A percentile compares a stretch with the other conserved stretches of the same genome.
phyloP scores from a whole-genome alignment of 1,140 invertebrate genomes.

The Metopolophium dirhodum region DNA sequence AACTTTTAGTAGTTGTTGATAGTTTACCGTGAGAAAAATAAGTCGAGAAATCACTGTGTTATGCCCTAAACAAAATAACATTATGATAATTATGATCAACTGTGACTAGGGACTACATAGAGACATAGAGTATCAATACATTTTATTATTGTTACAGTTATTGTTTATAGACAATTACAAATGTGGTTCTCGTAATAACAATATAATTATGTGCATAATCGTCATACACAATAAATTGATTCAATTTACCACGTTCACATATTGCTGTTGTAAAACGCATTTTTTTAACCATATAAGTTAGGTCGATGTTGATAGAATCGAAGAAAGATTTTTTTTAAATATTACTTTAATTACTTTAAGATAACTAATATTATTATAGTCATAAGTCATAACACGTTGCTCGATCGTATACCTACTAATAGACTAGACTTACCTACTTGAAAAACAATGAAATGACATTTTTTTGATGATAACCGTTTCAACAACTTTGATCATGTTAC shows the following conservation, averaged over 20 bases:
- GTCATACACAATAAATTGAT: too few species aligned
- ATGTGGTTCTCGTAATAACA: neutral
- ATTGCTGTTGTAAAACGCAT: too few species aligned
- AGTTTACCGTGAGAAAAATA: neutral
- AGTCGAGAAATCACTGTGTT: neutral
- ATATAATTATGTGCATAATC: too few species aligned
- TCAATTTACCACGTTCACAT: too few species aligned
- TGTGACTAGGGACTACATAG: too few species aligned
- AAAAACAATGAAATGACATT: neutral
- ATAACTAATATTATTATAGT: neutral
- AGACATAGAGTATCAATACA: too few species aligned
- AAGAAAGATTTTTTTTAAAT: neutral
- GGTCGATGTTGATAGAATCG: neutral
- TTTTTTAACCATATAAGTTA: neutral
- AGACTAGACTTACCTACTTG: neutral
- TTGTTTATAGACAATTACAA: neutral
- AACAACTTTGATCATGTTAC: too few species aligned
- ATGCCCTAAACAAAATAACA: neutral
- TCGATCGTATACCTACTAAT: neutral
- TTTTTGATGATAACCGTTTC: neutral
- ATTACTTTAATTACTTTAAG: neutral
- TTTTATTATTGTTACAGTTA: neutral
- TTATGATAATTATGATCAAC: neutral
- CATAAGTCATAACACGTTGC: neutral
- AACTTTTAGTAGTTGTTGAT: neutral